Conservation (phyloP, 2,113 vertebrate genomes). For the Indicator maculatus region DNA sequence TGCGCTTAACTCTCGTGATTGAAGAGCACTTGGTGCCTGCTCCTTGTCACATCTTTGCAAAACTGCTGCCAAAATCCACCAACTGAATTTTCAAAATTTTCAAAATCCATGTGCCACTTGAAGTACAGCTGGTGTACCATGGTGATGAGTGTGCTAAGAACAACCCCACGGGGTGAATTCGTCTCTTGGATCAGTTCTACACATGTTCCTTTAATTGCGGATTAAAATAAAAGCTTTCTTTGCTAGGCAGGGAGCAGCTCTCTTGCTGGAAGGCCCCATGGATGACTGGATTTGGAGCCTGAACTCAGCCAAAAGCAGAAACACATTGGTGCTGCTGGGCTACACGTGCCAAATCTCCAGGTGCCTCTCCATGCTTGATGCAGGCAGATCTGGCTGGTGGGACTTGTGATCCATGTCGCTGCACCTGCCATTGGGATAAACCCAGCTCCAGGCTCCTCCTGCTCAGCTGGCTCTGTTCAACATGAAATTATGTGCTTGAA, state of each 20-base stretch:
- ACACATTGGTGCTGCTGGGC: background rate
- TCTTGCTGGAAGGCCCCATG: background rate
- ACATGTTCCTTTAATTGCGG: background rate
- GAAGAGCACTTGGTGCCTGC: background rate
- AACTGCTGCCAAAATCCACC: background rate
- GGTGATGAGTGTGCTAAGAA: background rate
- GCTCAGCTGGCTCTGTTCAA: background rate
- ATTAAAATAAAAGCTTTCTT: background rate
- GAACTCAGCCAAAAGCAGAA: background rate
- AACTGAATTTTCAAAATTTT: background rate
- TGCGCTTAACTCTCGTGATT: background rate
- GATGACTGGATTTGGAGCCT: background rate
- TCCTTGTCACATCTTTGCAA: background rate
- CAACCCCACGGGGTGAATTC: background rate
- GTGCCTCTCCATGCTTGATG: background rate
- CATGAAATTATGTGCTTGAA: background rate
- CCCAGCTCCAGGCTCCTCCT: background rate
- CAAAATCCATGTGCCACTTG: fast-evolving
- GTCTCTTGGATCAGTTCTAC: background rate
- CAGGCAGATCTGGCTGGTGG: background rate
- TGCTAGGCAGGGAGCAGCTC: background rate
- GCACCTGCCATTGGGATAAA: background rate
- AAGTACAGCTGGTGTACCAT: background rate
- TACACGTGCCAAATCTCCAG: background rate
- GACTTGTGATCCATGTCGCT: fast-evolving